phyloP scores from a whole-genome alignment of 2,113 vertebrate species.

The Strigops habroptila region DNA sequence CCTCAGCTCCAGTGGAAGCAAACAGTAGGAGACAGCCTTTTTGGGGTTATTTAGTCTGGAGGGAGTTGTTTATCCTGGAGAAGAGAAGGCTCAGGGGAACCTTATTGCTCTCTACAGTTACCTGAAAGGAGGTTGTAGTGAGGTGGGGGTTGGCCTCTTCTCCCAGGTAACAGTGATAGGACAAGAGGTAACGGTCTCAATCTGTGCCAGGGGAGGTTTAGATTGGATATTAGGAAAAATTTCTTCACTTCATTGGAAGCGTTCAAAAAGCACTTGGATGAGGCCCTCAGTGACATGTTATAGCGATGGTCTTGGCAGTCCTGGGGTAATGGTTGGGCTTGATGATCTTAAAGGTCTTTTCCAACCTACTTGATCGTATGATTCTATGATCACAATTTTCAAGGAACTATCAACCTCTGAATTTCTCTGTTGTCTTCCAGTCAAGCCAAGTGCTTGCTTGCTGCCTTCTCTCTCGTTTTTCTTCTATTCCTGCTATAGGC shows the following conservation, averaged over 20 bases:
- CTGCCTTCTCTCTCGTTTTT: not conserved
- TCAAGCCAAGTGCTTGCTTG: not conserved
- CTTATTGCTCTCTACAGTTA: not conserved
- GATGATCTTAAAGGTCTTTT: not conserved
- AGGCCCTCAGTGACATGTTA: not conserved
- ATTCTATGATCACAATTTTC: not conserved
- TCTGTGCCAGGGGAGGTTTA: not conserved
- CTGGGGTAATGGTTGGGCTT: not conserved
- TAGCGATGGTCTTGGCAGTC: not conserved
- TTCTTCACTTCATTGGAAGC: not conserved
- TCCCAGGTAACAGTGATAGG: not conserved
- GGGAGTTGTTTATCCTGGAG: not conserved
- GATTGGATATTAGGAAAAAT: not conserved
- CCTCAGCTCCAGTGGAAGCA: not conserved
- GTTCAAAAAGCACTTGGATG: not conserved
- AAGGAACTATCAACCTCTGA: not conserved
- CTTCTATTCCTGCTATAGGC: not conserved
- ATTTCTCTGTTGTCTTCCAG: not conserved
- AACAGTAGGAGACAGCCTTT: not conserved
- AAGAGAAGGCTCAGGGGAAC: not conserved
- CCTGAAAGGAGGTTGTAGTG: not conserved
- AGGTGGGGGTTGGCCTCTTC: not conserved
- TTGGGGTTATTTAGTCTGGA: not conserved
- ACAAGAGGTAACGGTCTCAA: not conserved
- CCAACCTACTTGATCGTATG: not conserved